Evolutionary conservation across 2,113 vertebrate species (phyloP), one percentile per base, ranked within the genome.

Genomic region (Gallinago media): DNA sequence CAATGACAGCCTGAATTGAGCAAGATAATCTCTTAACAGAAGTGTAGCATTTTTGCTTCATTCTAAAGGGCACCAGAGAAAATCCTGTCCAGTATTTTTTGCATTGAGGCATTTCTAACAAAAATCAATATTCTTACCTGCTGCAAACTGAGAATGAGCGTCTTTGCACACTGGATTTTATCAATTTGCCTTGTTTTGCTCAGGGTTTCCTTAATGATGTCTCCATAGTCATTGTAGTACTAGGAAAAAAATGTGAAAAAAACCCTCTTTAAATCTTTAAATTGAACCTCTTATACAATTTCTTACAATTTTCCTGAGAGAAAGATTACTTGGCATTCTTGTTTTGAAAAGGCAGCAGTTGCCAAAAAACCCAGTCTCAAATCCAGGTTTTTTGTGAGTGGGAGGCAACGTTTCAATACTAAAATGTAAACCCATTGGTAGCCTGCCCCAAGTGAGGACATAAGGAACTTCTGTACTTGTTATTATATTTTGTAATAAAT

Each of bases 121-220:
- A 71, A 79, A 81, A 58, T 19, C 75, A 89, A 76, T 47, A 73
- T 21, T 97, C 98, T 98, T 98, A 99, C 99, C 99, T 99, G 99
- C 93, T 99, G 99, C 96, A 99, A 98, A 97, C 99, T 99, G 97
- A 99, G 99, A 97, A 99, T 99, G 94, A 99, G 99, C 1, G 99
- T 99, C 98, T 99, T 99, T 95, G 99, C 99, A 98, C 99, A 99
- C 56, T 99, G 99, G 91, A 99, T 99, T 98, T 99, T 99, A 98
- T 99, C 99, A 32, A 99, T 99, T 97, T 99, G 99, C 94, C 99
- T 98, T 91, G 99, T 99, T 98, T 99, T 99, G 98, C 99, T 99
- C 90, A 99, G 95, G 8, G 99, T 99, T 98, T 99, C 99, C 96
- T 99, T 99, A 98, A 99, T 99, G 97, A 99, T 99, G 98, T 99